Evolutionary conservation across 2,113 vertebrate species (phyloP), one percentile per base, ranked within the genome.

Genomic region (Garra rufa): DNA sequence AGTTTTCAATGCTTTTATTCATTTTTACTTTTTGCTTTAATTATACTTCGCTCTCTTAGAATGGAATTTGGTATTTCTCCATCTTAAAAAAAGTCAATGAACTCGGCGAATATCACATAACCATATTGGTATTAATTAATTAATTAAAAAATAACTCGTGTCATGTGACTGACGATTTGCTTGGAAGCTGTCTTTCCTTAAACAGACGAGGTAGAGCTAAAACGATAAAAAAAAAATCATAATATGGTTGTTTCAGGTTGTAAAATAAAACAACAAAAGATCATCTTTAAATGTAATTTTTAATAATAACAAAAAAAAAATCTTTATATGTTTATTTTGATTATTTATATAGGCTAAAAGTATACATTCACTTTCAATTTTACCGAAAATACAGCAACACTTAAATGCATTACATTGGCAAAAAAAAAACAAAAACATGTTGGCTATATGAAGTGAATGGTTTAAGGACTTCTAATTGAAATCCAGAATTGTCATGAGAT

Each of bases 341-440:
- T 74, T 30, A 69, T 70, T 50, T 15, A 43, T 44, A 73, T 30
- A 75, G n/a, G n/a, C n/a, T n/a, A n/a, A 26, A 75, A 24, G n/a
- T 44, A 73, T 44, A 73, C 6, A 43, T 75, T 75, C 73, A 75
- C 46, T 17, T 75, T 46, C 0, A 73, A 8, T 15, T 44, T 74
- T 28, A 15, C 30, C 11, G 1, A 34, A 43, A n/a, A 41, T 59
- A 55, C 28, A 52, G 21, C 63, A 38, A 43, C 11, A 71, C 21
- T 24, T 41, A 30, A 69, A 19, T 41, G 19, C 41, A 43, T 69
- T 41, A 38, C 65, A 38, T 7, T 26, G n/a, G 71, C 17, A 71
- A 26, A 71, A 50, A n/a, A 6, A 48, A 50, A 73, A 19, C 3
- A 8, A n/a, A n/a, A n/a, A 75, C 46, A 30, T 11, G 9, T 48